Evolutionary conservation across 2,888 invertebrate genomes (phyloP), one percentile per base, ranked within the genome.

Genomic region (Leucophenga montana): DNA sequence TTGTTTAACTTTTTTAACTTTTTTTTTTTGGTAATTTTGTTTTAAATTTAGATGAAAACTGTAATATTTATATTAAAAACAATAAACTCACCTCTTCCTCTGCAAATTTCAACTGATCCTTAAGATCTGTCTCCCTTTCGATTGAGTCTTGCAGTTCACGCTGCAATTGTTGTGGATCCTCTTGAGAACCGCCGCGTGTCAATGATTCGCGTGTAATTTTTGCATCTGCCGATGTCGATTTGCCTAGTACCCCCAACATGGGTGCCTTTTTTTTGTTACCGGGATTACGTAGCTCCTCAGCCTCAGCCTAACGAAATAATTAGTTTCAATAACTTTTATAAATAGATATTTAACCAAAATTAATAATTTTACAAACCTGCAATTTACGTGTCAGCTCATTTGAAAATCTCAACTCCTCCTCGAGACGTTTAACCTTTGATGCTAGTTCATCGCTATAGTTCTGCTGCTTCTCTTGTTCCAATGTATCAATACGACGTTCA

Each of bases 71-170:
- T 8, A 6, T 48, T 48, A 11, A 27, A 31, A 59, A 9, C 59
- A 48, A 2, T 1, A 59, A 56, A 71, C 82, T 82, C 79, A 94
- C 95, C 92, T 98, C 97, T 89, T 97, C 97, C 88, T 98, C 97
- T 14, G 97, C 94, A 88, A 96, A 97, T 75, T 94, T 92, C 13
- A 98, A 89, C 87, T 98, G 98, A 87, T 98, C 98, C 68, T 96
- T 92, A 16, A 98, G 90, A 89, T 98, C 98, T 0, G 96, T 95
- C 88, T 98, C 98, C 31, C 98, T 90, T 89, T 98, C 98, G 73
- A 97, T 90, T 1, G 96, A 95, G 89, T 97, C 97, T 86, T 96
- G 95, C 18, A 98, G 90, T 86, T 97, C 97, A 59, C 96, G 90
- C 73, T 96, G 90, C 53, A 97, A 89, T 85, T 96, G 95, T 62